Percentiles rank a stretch among this genome's conserved stretches.
Evolutionary conservation across 2,113 vertebrate genomes (phyloP).

Genomic region (Halcyon senegalensis): DNA sequence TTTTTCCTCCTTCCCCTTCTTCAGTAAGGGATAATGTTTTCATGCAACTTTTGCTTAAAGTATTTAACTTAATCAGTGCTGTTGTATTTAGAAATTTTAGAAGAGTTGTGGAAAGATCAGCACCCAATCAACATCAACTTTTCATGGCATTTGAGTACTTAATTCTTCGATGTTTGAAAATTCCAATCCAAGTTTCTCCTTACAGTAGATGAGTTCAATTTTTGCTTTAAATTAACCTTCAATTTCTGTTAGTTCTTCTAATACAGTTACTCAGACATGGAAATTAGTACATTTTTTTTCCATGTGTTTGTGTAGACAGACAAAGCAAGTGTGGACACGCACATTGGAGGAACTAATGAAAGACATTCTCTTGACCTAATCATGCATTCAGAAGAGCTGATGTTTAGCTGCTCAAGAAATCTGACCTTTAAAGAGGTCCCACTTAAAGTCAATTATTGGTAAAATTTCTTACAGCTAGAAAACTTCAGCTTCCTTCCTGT

Average conservation of each 20-base stretch:
- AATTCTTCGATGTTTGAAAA: background rate
- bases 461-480: background rate
- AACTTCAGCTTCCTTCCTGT: background rate
- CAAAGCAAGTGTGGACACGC: background rate
- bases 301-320: background rate
- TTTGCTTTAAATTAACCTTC: background rate
- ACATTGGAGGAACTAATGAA: background rate
- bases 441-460: background rate
- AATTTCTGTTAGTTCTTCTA: background rate
- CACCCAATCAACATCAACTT: background rate
- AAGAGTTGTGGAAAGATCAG: background rate
- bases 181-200: background rate
- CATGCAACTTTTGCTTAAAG: background rate
- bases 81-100: background rate
- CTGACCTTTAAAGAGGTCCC: background rate
- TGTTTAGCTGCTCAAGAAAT: background rate
- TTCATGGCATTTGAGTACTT: background rate
- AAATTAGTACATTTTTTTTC: background rate
- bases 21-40: background rate
- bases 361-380: background rate
- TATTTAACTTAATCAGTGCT: background rate
- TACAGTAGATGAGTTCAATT: background rate
- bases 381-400: background rate
- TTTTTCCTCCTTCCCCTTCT: background rate
- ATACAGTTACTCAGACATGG: background rate